Conservation (phyloP, 2,113 vertebrate genomes). For the Halcyon senegalensis region DNA sequence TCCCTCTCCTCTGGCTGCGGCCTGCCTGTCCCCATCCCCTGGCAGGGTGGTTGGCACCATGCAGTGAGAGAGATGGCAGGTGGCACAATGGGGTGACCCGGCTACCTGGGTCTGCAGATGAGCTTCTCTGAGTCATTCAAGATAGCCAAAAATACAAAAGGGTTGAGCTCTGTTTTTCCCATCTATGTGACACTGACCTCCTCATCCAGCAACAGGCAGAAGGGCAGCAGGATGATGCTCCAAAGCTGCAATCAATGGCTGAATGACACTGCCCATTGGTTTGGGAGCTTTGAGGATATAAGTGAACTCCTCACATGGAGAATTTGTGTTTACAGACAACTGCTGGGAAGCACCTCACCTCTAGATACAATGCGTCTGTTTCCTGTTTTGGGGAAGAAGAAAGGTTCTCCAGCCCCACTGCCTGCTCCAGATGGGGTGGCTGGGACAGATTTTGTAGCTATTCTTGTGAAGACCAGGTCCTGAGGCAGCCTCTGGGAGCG, state of each 20-base stretch:
- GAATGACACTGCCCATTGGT: accelerated
- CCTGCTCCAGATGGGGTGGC: neutral
- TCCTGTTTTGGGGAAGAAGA: neutral
- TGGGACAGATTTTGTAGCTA: neutral
- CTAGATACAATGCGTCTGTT: neutral
- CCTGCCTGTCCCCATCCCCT: neutral
- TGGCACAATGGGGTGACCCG: neutral
- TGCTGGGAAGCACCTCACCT: neutral
- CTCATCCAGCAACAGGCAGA: neutral
- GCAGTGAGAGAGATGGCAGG: neutral
- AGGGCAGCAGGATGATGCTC: neutral
- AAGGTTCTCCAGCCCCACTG: neutral
- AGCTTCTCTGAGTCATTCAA: neutral
- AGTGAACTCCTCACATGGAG: neutral
- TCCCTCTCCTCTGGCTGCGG: neutral
- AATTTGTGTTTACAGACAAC: neutral
- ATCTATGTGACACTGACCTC: neutral
- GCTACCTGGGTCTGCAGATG: neutral
- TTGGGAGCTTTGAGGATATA: neutral
- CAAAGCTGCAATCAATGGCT: neutral
- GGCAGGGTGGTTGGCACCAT: neutral
- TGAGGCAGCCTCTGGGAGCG: neutral
- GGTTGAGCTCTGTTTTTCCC: neutral
- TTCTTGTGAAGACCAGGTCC: neutral
- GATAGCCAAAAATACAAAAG: neutral